These are phyloP conservation scores for Lithobates sylvaticus DNA, from an alignment of 2,797 vertebrate genomes.

Conservation along the genomic window DNA sequence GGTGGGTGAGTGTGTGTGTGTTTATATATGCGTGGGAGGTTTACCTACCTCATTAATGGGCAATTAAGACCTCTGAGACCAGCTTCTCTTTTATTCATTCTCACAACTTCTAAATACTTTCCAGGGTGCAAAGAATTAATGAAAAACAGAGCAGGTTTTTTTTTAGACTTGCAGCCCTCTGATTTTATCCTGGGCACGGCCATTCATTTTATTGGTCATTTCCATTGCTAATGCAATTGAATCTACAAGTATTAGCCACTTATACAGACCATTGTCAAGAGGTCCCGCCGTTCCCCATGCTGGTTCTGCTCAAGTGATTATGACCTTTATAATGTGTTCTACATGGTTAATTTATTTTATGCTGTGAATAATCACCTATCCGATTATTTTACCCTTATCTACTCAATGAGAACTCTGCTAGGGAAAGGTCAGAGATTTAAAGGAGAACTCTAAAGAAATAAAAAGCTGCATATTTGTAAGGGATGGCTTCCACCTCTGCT, in stretches of 20 bases:
- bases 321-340: conserved; percentile 61
- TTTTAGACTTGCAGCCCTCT: not conserved
- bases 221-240: conserved; percentile 19
- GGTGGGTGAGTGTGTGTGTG: too few relatives aligned
- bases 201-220: conserved; percentile 28
- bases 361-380: conserved; percentile 49
- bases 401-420: not conserved
- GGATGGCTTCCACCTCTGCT: too few relatives aligned
- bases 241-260: conserved; percentile 1
- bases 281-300: not conserved
- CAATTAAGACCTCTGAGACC: too few relatives aligned
- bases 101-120: too few relatives aligned
- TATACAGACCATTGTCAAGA: not conserved
- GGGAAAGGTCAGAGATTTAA: not conserved
- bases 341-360: conserved; percentile 62
- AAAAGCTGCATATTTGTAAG: too few relatives aligned
- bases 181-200: not conserved
- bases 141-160: not conserved
- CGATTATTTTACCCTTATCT: conserved; percentile 39
- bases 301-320: conserved; percentile 43
- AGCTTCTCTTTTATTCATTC: too few relatives aligned
- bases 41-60: too few relatives aligned
- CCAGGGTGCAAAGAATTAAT: too few relatives aligned
- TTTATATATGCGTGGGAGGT: too few relatives aligned
- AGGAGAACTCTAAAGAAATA: too few relatives aligned